These are phyloP conservation scores for Asbolus verrucosus DNA, from an alignment of 1,140 invertebrate genomes.

Conservation along the genomic window DNA sequence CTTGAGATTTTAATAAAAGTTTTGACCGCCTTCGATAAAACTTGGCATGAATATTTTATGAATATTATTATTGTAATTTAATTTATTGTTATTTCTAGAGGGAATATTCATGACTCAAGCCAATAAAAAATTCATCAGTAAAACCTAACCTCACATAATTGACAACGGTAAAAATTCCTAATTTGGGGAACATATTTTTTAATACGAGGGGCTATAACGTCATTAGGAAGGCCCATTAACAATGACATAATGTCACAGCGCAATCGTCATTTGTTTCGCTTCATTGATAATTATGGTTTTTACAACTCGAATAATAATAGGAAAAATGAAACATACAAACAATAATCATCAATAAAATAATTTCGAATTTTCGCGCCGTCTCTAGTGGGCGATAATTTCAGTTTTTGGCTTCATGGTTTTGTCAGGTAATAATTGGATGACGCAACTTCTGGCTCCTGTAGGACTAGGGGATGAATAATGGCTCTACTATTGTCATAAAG, in stretches of 20 bases:
- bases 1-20: conserved; percentile 35
- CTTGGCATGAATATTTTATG: conserved; percentile 5
- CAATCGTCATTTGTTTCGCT: conserved; percentile 23
- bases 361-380: conserved; percentile 24
- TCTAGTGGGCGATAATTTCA: conserved; percentile 30
- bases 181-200: neutral
- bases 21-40: neutral
- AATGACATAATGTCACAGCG: conserved; percentile 15
- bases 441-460: conserved; percentile 26
- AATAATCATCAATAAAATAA: too few relatives aligned
- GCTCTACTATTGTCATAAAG: conserved; percentile 33
- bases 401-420: conserved; percentile 33
- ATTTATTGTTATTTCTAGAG: too few relatives aligned
- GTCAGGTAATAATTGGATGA: conserved; percentile 37
- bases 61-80: too few relatives aligned
- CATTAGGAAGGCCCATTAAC: conserved; percentile 10
- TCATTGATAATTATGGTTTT: too few relatives aligned
- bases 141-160: too few relatives aligned
- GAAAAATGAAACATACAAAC: too few relatives aligned
- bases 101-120: too few relatives aligned
- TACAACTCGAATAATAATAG: too few relatives aligned
- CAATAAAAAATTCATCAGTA: too few relatives aligned
- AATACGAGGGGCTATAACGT: neutral
- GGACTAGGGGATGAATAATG: conserved; percentile 29
- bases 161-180: too few relatives aligned